phyloP scores from a whole-genome alignment of 1,140 invertebrate genomes.

The Diplogasteroides magnus region DNA sequence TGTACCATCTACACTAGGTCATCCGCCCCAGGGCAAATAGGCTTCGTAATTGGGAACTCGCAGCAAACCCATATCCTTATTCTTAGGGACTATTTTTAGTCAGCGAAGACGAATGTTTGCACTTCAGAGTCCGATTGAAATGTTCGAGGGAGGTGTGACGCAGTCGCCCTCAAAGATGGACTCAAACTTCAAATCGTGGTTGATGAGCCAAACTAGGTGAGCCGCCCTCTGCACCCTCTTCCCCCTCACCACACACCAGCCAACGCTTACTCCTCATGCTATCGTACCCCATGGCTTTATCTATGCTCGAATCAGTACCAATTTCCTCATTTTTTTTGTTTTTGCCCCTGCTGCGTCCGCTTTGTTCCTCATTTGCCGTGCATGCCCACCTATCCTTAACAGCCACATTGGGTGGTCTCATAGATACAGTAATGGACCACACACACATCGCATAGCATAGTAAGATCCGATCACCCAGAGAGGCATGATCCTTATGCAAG shows the following conservation, averaged over 20 bases:
- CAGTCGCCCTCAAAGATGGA: slow-evolving; percentile 53
- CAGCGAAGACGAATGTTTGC: background rate
- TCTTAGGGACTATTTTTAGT: background rate
- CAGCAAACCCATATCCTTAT: slow-evolving; percentile 6
- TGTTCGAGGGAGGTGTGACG: slow-evolving; percentile 54
- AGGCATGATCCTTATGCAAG: no score
- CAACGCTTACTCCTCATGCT: slow-evolving; percentile 8
- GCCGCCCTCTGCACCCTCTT: slow-evolving; percentile 1
- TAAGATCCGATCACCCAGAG: no score
- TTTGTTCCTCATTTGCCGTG: no score
- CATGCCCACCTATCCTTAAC: background rate
- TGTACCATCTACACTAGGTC: background rate
- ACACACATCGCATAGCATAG: background rate
- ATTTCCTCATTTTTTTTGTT: no score
- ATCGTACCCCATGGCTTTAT: slow-evolving; percentile 11
- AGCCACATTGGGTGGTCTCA: background rate
- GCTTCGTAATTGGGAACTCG: background rate
- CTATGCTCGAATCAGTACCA: background rate
- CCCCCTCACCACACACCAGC: slow-evolving; percentile 6
- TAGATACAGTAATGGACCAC: background rate
- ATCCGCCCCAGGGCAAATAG: background rate
- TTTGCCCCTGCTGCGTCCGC: no score
- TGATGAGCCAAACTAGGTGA: slow-evolving; percentile 47
- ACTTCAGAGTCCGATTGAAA: slow-evolving; percentile 48
- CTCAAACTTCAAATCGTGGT: slow-evolving; percentile 54